Percentiles rank a stretch among this genome's conserved stretches.
Evolutionary conservation across 2,888 invertebrate genomes (phyloP).

Genomic region (Campaea margaritaria): DNA sequence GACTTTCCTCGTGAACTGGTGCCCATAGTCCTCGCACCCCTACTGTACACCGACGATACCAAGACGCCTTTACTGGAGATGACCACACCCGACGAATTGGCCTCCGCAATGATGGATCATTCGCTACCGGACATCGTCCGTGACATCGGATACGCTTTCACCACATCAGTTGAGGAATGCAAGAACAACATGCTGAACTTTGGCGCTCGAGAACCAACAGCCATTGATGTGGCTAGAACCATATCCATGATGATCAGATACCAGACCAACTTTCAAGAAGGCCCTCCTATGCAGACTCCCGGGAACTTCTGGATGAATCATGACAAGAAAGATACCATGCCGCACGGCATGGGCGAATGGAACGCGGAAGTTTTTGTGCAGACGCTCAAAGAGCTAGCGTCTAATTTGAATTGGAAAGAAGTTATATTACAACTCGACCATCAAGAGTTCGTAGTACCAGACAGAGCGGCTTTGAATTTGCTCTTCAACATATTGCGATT

Average conservation of each 20-base stretch:
- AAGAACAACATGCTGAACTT: conserved; percentile 93
- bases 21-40: conserved; percentile 95
- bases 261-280: conserved; percentile 87
- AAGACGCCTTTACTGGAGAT: conserved; percentile 87
- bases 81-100: conserved; percentile 87
- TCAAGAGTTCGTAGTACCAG: conserved; percentile 94
- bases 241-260: conserved; percentile 95
- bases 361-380: conserved; percentile 97
- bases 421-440: conserved; percentile 97
- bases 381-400: conserved; percentile 94
- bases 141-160: conserved; percentile 97
- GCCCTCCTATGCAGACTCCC: conserved; percentile 89
- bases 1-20: conserved; percentile 96
- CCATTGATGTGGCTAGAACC: conserved; percentile 93
- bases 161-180: conserved; percentile 94
- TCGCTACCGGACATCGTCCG: conserved; percentile 94
- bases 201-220: conserved; percentile 92
- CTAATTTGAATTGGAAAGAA: conserved; percentile 96
- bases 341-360: conserved; percentile 89
- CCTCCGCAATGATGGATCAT: conserved; percentile 88
- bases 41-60: conserved; percentile 92
- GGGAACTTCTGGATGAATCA: conserved; percentile 87
- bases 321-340: conserved; percentile 82
- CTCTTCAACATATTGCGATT: conserved; percentile 92
- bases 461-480: conserved; percentile 93